Conservation (phyloP, 2,888 invertebrate genomes). For the Agrochola lota region DNA sequence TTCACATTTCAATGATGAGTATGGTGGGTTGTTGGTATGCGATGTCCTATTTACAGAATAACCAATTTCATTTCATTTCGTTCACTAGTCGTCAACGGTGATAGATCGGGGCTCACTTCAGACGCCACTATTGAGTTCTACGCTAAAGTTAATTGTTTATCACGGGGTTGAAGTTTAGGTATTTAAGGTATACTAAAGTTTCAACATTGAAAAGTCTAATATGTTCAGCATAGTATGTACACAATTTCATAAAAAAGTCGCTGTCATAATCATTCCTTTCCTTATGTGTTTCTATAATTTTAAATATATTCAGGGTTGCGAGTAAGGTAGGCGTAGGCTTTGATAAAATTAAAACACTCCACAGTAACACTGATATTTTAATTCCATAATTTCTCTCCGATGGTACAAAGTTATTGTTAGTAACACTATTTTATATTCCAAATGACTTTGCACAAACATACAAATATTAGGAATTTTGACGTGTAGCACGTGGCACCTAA, state of each 20-base stretch:
- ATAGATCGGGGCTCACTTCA: neutral
- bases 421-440: constrained; percentile 69
- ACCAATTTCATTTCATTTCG: no score
- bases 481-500: constrained; percentile 70
- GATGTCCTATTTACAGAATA: no score
- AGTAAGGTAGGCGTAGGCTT: neutral
- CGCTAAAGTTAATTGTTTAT: neutral
- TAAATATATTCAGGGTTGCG: neutral
- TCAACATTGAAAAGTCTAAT: neutral
- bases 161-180: neutral
- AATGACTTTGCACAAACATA: constrained; percentile 67
- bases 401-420: constrained; percentile 41
- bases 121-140: neutral
- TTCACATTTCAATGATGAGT: constrained; percentile 19
- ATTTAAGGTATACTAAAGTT: neutral
- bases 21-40: neutral
- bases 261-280: neutral
- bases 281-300: neutral
- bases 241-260: neutral
- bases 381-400: constrained; percentile 44
- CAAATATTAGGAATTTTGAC: constrained; percentile 61
- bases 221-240: neutral
- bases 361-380: constrained; percentile 60
- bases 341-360: constrained; percentile 35
- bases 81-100: neutral